Evolutionary conservation across 2,888 invertebrate species (phyloP), one percentile per base, ranked within the genome.

Genomic region (Aspidiotus rigidus): DNA sequence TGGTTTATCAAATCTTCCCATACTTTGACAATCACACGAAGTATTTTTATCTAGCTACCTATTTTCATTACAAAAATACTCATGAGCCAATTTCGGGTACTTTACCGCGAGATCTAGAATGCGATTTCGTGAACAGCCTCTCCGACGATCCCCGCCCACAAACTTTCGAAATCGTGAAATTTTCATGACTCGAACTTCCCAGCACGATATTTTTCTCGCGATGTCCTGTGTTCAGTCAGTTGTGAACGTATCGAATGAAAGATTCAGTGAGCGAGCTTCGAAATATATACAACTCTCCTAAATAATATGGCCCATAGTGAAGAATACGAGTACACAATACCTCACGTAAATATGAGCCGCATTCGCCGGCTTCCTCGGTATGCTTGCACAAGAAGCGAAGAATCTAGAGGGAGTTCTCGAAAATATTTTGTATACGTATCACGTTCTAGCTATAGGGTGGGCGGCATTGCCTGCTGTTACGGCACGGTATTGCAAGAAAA

Each of bases 361-460:
- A 28, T 28, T 49, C 49, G 10, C 49, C 49, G 49, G 6, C 49
- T 49, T 49, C 49, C n/a, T 49, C 49, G 49, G 49, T 11, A 49
- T 49, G 49, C 11, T 13, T 13, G 49, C 49, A 49, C 49, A n/a
- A 28, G 28, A 28, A 39, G 62, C 16, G 64, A 57, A 57, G 42
- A 55, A 57, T 16, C 59, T 59, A 28, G 59, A 66, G 66, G 66
- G 66, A 66, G 66, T 66, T 66, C 56, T 66, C 28, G 28, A 57
- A 44, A 59, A 57, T 66, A 66, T 66, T 66, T 66, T 66, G 66
- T 66, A 66, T 66, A 57, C 57, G 66, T 57, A 66, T 66, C 66
- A 66, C 66, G 66, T 66, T 57, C 49, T 44, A 15, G 42, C 57
- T 41, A 44, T 41, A 42, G 64, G 60, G 66, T 49, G 66, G 66